Percentiles rank a stretch among this genome's conserved stretches.
These are phyloP conservation scores for Bursaphelenchus okinawaensis DNA, from an alignment of 2,888 invertebrate species.

Conservation along the genomic window DNA sequence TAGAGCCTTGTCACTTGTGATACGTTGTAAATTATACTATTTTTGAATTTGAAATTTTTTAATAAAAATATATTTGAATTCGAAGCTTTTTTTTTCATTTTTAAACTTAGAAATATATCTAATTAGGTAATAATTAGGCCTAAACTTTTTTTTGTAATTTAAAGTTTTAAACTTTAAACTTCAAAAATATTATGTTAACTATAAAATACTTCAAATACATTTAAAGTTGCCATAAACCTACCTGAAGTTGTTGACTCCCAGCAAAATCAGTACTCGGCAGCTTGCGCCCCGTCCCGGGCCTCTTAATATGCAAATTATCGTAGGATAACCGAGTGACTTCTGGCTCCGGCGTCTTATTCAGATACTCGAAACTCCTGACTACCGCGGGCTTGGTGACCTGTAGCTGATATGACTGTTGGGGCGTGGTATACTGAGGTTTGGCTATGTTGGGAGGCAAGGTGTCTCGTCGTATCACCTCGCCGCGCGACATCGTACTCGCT, in stretches of 20 bases:
- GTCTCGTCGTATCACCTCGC: neutral
- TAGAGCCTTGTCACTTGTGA: too few relatives aligned
- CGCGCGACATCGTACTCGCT: neutral
- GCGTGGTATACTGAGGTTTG: neutral
- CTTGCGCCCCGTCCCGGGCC: conserved; percentile 23
- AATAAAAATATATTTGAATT: too few relatives aligned
- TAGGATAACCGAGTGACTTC: neutral
- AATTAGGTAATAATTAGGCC: too few relatives aligned
- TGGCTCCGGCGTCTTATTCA: neutral
- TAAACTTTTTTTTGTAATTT: too few relatives aligned
- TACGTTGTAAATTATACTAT: too few relatives aligned
- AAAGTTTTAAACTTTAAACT: neutral
- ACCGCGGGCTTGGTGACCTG: neutral
- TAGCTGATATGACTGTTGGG: neutral
- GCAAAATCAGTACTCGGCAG: conserved; percentile 22
- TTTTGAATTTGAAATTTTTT: too few relatives aligned
- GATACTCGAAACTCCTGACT: neutral
- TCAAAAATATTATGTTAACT: neutral
- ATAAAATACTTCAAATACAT: neutral
- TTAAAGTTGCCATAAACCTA: neutral
- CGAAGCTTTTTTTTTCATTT: neutral
- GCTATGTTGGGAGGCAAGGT: conserved; percentile 10
- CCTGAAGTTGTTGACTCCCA: conserved; percentile 6
- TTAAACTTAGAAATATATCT: too few relatives aligned
- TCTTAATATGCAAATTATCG: neutral